Evolutionary conservation across 37 sponge, comb jelly and placozoan species (phyloP).

Genomic region (Spongilla lacustris): DNA sequence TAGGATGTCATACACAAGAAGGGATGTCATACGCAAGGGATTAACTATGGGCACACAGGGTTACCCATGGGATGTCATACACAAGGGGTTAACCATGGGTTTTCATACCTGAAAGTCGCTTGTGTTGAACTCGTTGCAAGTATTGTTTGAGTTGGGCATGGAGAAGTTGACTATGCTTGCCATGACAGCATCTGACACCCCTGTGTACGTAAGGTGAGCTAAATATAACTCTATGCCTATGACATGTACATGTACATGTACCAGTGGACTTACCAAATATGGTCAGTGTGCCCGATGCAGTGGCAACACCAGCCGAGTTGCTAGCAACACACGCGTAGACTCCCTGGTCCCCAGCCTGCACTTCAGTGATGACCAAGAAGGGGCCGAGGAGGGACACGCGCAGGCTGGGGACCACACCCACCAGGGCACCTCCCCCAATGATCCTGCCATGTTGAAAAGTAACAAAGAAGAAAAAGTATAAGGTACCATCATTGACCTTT

Average conservation of each 20-base stretch:
- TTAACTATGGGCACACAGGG: too few relatives aligned
- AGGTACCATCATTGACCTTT: too few relatives aligned
- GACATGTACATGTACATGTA: too few relatives aligned
- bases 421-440: background rate
- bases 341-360: conserved; percentile 42
- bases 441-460: background rate
- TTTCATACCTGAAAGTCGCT: conserved; percentile 25
- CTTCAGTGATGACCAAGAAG: conserved; percentile 30
- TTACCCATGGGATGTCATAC: background rate
- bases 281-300: conserved; percentile 14
- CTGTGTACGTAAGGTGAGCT: background rate
- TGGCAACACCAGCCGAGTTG: conserved; percentile 37
- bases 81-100: too few relatives aligned
- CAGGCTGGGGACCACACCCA: background rate
- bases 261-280: conserved; percentile 58
- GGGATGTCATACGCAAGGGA: too few relatives aligned
- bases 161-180: conserved; percentile 12
- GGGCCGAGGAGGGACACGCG: background rate
- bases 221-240: too few relatives aligned
- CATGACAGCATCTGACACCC: background rate
- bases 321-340: conserved; percentile 56
- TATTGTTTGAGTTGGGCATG: background rate
- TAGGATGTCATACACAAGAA: background rate
- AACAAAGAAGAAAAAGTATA: too few relatives aligned
- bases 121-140: conserved; percentile 29